A percentile compares a stretch with the other conserved stretches of the same genome.
These are phyloP conservation scores for Pluvianellus socialis DNA, from an alignment of 2,113 vertebrate species.

Conservation along the genomic window DNA sequence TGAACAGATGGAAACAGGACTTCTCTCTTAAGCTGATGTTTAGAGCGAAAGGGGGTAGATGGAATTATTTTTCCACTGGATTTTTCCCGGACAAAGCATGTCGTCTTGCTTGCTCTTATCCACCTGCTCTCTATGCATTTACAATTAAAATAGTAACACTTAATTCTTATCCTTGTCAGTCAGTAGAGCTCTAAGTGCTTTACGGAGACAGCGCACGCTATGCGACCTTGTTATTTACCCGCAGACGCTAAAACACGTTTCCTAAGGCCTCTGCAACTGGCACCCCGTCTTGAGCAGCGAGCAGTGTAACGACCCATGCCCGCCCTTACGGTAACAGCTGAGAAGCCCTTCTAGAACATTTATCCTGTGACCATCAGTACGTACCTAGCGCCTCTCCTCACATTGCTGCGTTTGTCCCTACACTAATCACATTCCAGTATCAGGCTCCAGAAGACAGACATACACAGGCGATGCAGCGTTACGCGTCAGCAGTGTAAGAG, in stretches of 20 bases:
- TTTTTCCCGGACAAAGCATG: neutral
- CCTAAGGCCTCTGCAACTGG: neutral
- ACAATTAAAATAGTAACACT: neutral
- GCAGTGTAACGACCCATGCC: rapidly evolving
- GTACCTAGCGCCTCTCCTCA: neutral
- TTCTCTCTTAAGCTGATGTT: rapidly evolving
- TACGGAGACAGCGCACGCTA: rapidly evolving
- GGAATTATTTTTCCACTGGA: rapidly evolving
- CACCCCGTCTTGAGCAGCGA: neutral
- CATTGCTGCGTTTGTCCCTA: neutral
- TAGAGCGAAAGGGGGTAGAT: neutral
- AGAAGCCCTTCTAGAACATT: neutral
- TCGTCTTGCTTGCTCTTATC: neutral
- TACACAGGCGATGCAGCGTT: too few relatives aligned
- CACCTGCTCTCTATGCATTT: neutral
- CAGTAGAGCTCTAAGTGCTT: neutral
- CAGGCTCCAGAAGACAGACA: neutral
- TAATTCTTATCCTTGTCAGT: neutral
- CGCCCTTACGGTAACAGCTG: neutral
- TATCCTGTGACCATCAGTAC: rapidly evolving
- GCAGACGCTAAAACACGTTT: neutral
- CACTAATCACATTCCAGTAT: neutral
- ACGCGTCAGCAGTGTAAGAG: neutral
- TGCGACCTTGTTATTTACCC: neutral
- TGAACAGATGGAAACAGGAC: rapidly evolving